These are phyloP conservation scores for Paedocypris micromegethes DNA, from an alignment of 2,797 vertebrate genomes.

Conservation along the genomic window DNA sequence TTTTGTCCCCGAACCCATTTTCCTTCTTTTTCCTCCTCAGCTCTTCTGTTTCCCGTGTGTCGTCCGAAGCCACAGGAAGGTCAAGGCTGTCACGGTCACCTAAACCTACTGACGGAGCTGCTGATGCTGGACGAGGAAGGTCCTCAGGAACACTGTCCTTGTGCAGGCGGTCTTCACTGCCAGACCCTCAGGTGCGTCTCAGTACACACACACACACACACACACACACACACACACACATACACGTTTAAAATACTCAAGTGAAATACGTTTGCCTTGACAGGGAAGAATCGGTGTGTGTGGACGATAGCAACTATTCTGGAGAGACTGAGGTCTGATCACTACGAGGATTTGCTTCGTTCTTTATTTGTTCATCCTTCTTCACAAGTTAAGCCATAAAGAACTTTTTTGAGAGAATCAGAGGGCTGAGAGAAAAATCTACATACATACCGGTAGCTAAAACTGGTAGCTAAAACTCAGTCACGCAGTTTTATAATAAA, in stretches of 20 bases:
- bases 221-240: neutral
- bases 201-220: neutral
- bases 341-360: neutral
- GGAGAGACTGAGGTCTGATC: slow-evolving; percentile 2
- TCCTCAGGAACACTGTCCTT: slow-evolving; percentile 81
- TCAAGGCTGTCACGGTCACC: slow-evolving; percentile 73
- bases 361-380: neutral
- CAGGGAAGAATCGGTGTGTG: slow-evolving; percentile 35
- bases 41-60: slow-evolving; percentile 87
- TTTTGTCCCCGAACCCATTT: neutral
- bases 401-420: too few relatives aligned
- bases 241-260: neutral
- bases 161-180: slow-evolving; percentile 75
- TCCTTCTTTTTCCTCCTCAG: slow-evolving; percentile 54
- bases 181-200: slow-evolving; percentile 73
- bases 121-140: slow-evolving; percentile 88
- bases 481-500: too few relatives aligned
- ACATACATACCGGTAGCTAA: too few relatives aligned
- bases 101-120: slow-evolving; percentile 81
- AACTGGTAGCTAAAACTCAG: too few relatives aligned
- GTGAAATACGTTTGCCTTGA: slow-evolving; percentile 2
- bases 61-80: slow-evolving; percentile 73
- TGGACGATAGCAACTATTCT: slow-evolving; percentile 9
- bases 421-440: too few relatives aligned
- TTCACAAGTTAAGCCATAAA: too few relatives aligned